phyloP scores from a whole-genome alignment of 64 coral and sea anemone genomes.

The Montipora cactus region DNA sequence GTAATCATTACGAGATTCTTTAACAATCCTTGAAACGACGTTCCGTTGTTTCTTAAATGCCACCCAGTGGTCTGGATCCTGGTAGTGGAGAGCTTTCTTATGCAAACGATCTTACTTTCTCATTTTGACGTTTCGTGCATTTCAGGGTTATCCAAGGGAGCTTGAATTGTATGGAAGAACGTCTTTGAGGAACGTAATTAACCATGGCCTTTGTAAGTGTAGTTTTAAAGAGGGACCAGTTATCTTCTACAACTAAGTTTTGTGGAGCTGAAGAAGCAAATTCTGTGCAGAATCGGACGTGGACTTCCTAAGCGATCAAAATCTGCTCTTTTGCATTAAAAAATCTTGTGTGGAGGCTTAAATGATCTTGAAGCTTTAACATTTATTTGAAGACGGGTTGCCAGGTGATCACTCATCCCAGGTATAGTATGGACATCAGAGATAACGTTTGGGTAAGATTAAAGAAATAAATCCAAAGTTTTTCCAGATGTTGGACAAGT shows the following conservation, averaged over 20 bases:
- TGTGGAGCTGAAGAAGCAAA: not conserved
- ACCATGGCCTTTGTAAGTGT: not conserved
- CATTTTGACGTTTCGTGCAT: conserved; percentile 32
- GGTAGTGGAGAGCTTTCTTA: conserved; percentile 4
- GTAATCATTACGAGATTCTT: not conserved
- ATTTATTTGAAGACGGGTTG: no score
- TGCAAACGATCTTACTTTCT: conserved; percentile 47
- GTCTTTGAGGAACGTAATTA: not conserved
- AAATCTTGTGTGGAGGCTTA: no score
- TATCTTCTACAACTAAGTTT: conserved; percentile 7
- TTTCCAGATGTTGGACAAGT: no score
- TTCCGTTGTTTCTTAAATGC: no score
- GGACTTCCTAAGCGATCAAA: not conserved
- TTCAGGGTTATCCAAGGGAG: conserved; percentile 9
- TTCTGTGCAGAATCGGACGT: not conserved
- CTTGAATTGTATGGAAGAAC: conserved; percentile 27
- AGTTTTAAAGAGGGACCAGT: conserved; percentile 16
- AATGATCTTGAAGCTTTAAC: no score
- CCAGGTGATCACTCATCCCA: no score
- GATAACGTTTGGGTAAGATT: no score
- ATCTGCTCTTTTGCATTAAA: no score
- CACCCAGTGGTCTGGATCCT: no score
- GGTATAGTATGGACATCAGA: no score
- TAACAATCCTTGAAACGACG: no score
- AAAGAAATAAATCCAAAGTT: no score